Conservation (phyloP, 2,888 invertebrate species). For the Stenchaetothrips biformis region DNA sequence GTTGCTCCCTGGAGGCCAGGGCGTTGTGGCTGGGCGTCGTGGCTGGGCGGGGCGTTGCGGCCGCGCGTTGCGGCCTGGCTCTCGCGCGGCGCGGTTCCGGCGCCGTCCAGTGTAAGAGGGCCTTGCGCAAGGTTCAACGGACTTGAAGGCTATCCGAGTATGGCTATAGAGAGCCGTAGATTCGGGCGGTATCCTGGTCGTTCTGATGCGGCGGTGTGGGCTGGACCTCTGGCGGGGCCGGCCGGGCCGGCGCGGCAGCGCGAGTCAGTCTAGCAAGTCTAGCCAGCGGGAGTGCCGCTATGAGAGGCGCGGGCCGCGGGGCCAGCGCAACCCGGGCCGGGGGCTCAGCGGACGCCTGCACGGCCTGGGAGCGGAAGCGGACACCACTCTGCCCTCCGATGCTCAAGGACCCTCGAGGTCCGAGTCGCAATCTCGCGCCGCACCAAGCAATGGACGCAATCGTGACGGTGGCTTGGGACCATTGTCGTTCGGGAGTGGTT, state of each 20-base stretch:
- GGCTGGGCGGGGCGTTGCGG: background rate
- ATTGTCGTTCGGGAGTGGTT: too few species aligned
- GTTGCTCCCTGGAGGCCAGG: background rate
- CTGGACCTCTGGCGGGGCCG: background rate
- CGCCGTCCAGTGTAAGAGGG: background rate
- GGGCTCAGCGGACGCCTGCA: too few species aligned
- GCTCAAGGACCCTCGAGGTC: too few species aligned
- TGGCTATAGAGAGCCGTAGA: background rate
- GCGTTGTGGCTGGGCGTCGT: background rate
- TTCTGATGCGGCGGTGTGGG: background rate
- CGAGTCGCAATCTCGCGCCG: too few species aligned
- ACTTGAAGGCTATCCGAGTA: background rate
- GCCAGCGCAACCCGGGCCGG: too few species aligned
- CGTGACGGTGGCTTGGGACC: too few species aligned
- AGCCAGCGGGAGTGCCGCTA: too few species aligned
- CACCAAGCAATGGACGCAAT: too few species aligned
- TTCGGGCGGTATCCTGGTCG: background rate
- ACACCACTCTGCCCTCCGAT: too few species aligned
- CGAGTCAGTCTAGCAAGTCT: background rate
- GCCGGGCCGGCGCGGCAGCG: background rate
- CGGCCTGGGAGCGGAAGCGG: too few species aligned
- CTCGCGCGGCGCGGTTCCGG: background rate
- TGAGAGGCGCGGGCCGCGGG: too few species aligned
- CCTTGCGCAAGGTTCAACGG: conserved; percentile 6
- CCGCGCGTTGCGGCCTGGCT: background rate